phyloP scores from a whole-genome alignment of 2,888 invertebrate species.

The Sepioteuthis lessoniana region DNA sequence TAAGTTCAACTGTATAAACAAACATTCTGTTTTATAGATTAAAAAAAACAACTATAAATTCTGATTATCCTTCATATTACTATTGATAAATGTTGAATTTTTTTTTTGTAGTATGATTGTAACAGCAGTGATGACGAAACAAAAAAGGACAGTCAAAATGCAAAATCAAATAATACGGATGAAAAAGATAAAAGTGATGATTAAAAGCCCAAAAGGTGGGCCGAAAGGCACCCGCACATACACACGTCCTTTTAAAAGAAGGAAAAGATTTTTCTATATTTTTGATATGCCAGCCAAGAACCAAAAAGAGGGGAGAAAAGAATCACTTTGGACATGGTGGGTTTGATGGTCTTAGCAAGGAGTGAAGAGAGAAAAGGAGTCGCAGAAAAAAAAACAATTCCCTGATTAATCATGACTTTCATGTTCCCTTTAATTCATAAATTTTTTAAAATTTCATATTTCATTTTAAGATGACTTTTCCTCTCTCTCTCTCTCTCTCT shows the following conservation, averaged over 20 bases:
- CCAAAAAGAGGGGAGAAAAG: neutral
- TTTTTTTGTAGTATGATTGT: slow-evolving; percentile 38
- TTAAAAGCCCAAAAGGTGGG: neutral
- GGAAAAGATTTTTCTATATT: neutral
- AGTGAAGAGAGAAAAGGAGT: neutral
- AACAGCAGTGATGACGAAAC: slow-evolving; percentile 25
- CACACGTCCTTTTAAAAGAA: neutral
- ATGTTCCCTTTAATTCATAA: too few species aligned
- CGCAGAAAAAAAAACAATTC: too few species aligned
- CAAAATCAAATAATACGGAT: slow-evolving; percentile 37
- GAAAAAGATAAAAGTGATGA: slow-evolving; percentile 41
- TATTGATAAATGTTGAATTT: too few species aligned
- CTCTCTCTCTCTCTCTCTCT: neutral
- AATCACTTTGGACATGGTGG: neutral
- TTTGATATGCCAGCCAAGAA: neutral
- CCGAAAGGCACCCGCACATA: rapidly evolving
- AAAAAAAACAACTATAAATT: too few species aligned
- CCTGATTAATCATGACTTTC: neutral
- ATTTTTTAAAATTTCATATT: too few species aligned
- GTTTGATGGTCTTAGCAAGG: neutral
- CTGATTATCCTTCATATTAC: too few species aligned
- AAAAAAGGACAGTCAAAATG: neutral
- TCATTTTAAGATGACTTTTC: too few species aligned
- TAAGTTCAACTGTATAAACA: too few species aligned
- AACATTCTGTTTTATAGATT: too few species aligned